phyloP scores from a whole-genome alignment of 2,113 vertebrate genomes.

The Taurulus bubalis region DNA sequence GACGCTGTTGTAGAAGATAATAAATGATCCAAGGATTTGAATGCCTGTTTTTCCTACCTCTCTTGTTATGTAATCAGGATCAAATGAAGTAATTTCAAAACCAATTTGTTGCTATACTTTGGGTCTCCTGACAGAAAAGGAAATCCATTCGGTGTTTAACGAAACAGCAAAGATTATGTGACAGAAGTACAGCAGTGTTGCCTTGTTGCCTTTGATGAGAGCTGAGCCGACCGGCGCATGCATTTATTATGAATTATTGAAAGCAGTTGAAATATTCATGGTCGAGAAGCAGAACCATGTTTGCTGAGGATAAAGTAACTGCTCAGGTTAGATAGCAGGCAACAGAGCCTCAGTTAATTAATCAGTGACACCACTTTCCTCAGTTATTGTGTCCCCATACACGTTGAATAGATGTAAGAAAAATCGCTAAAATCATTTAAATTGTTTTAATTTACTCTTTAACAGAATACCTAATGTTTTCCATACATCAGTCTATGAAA shows the following conservation, averaged over 20 bases:
- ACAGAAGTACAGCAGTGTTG: slow-evolving; percentile 28
- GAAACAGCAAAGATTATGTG: slow-evolving; percentile 23
- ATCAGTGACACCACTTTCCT: neutral
- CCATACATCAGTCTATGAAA: neutral
- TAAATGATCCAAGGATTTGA: neutral
- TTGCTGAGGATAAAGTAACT: slow-evolving; percentile 60
- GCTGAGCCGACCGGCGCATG: slow-evolving; percentile 49
- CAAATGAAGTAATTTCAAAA: slow-evolving; percentile 31
- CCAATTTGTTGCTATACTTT: slow-evolving; percentile 3
- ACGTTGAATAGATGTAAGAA: neutral
- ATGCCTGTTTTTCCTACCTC: neutral
- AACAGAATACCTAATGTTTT: neutral
- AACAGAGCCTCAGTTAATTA: slow-evolving; percentile 26
- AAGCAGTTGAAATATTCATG: slow-evolving; percentile 69
- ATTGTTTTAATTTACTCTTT: neutral
- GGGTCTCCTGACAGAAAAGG: neutral
- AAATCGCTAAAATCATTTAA: neutral
- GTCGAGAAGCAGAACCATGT: slow-evolving; percentile 52
- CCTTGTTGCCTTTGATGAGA: slow-evolving; percentile 46
- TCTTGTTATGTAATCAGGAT: slow-evolving; percentile 12
- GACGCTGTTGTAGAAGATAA: neutral
- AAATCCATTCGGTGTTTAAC: slow-evolving; percentile 31
- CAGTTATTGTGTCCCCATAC: neutral
- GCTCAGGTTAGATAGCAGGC: slow-evolving; percentile 53
- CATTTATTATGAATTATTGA: slow-evolving; percentile 71